phyloP scores from a whole-genome alignment of 2,888 invertebrate genomes.

The Auanema sp. region DNA sequence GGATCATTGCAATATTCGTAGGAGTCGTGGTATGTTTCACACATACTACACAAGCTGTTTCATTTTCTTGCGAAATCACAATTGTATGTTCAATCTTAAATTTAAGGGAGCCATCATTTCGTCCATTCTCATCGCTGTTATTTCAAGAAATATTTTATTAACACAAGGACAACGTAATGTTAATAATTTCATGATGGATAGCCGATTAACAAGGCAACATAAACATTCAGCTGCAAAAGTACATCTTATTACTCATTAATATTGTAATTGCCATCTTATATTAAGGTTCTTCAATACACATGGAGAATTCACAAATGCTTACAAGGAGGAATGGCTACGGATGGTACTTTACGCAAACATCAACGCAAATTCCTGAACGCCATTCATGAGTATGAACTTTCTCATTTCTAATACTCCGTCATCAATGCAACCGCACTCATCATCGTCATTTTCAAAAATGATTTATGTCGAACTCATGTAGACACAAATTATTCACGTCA shows the following conservation, averaged over 20 bases:
- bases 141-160: constrained; percentile 96
- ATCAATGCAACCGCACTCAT: not conserved
- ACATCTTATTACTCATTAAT: constrained; percentile 1
- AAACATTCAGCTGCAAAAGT: constrained; percentile 99
- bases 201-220: constrained; percentile 96
- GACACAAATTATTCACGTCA: not conserved
- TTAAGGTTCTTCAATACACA: constrained; percentile 81
- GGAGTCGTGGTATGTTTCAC: constrained; percentile 89
- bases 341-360: constrained; percentile 47
- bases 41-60: not conserved
- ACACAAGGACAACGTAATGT: constrained; percentile 98
- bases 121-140: constrained; percentile 96
- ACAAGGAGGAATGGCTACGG: constrained; percentile 46
- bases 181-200: constrained; percentile 99
- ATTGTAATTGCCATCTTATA: not conserved
- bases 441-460: not conserved
- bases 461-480: not conserved
- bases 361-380: constrained; percentile 60
- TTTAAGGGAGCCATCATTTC: constrained; percentile 95
- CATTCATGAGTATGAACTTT: constrained; percentile 50
- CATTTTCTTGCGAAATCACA: not conserved
- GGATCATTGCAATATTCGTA: constrained; percentile 97
- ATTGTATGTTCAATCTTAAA: not conserved
- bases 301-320: constrained; percentile 96
- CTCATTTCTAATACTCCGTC: not conserved